Evolutionary conservation across 2,797 vertebrate species (phyloP).

Genomic region (Spea hammondii): DNA sequence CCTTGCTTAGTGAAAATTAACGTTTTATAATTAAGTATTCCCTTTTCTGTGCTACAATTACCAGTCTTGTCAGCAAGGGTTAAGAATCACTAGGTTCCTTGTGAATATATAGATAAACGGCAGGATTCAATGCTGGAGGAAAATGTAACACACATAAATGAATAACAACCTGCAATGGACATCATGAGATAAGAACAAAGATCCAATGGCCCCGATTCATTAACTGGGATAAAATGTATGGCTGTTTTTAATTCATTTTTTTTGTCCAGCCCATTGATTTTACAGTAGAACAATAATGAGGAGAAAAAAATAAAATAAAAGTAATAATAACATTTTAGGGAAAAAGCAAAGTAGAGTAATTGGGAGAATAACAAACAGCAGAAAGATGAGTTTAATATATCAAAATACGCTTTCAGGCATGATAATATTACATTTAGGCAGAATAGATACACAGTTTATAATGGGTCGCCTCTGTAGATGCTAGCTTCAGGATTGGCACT

Average conservation of each 20-base stretch:
- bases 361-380: conserved; percentile 36
- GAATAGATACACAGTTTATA: conserved; percentile 45
- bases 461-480: conserved; percentile 24
- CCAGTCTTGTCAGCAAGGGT: conserved; percentile 35
- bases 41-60: neutral
- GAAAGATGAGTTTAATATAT: conserved; percentile 33
- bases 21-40: neutral
- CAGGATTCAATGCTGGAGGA: no score
- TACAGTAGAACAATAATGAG: conserved; percentile 26
- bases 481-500: conserved; percentile 15
- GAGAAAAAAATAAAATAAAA: neutral
- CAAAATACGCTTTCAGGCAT: conserved; percentile 27
- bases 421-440: conserved; percentile 34
- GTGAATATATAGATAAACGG: conserved; percentile 10
- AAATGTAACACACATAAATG: no score
- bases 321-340: neutral
- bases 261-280: conserved; percentile 48
- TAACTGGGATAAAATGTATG: no score
- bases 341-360: conserved; percentile 47
- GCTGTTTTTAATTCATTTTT: no score
- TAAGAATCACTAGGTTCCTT: conserved; percentile 50
- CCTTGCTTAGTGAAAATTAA: neutral
- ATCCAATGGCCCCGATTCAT: no score
- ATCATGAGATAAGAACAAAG: no score
- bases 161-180: no score